A percentile compares a stretch with the other conserved stretches of the same genome.
Evolutionary conservation across 2,888 invertebrate species (phyloP).

Genomic region (Arge pagana): DNA sequence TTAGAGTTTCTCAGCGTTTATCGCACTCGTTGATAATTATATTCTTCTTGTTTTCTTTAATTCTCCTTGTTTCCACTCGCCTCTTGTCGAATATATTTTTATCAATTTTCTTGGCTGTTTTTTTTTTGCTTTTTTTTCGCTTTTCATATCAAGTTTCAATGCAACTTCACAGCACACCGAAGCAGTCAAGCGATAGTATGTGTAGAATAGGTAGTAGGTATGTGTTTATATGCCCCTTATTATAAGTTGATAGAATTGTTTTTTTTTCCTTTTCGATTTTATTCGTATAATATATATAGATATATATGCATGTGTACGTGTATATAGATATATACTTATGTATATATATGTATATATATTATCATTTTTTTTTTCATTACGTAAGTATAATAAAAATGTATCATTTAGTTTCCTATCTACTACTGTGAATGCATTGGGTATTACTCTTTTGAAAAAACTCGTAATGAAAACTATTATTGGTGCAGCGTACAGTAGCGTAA

Average conservation of each 20-base stretch:
- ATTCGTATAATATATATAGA: constrained; percentile 15
- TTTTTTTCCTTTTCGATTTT: not conserved
- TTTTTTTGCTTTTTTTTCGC: not conserved
- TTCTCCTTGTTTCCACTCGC: constrained; percentile 16
- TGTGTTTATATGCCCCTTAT: constrained; percentile 13
- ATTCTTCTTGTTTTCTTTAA: constrained; percentile 29
- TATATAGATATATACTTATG: constrained; percentile 25
- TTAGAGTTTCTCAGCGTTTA: constrained; percentile 35
- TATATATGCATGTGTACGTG: constrained; percentile 26
- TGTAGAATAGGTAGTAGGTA: constrained; percentile 14
- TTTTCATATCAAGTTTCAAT: constrained; percentile 18
- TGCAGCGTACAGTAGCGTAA: constrained; percentile 26
- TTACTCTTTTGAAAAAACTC: constrained; percentile 20
- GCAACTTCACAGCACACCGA: constrained; percentile 37
- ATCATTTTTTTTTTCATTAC: constrained; percentile 35
- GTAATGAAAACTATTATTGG: constrained; percentile 26
- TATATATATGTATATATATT: constrained; percentile 32
- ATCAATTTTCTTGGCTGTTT: too few relatives aligned
- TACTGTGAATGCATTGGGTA: constrained; percentile 22
- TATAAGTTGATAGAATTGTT: constrained; percentile 9
- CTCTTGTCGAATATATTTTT: constrained; percentile 2
- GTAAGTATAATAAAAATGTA: constrained; percentile 40
- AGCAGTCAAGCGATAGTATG: constrained; percentile 29
- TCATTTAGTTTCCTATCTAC: constrained; percentile 25
- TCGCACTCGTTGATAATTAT: constrained; percentile 5